Percentiles rank a stretch among this genome's conserved stretches.
phyloP scores from a whole-genome alignment of 1,140 invertebrate species.

The Drosophila obscura region DNA sequence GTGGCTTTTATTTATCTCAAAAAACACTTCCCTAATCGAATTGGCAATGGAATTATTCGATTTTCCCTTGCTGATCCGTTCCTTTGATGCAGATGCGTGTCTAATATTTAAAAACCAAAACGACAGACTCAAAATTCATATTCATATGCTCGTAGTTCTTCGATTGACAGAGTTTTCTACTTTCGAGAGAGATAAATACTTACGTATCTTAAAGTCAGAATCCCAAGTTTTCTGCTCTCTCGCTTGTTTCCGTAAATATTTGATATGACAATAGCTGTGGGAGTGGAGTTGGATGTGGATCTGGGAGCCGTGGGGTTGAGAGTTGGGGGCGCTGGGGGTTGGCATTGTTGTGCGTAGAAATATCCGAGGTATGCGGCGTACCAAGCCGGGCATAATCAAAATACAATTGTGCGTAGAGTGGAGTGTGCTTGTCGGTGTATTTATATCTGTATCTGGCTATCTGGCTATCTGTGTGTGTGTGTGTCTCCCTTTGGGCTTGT shows the following conservation, averaged over 20 bases:
- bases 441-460: constrained; percentile 1
- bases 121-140: too few relatives aligned
- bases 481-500: constrained; percentile 8
- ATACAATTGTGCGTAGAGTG: constrained; percentile 74
- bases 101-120: too few relatives aligned
- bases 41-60: too few relatives aligned
- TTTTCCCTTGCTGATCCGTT: too few relatives aligned
- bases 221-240: constrained; percentile 13
- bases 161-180: too few relatives aligned
- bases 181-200: too few relatives aligned
- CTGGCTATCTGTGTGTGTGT: constrained; percentile 7
- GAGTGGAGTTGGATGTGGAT: constrained; percentile 14
- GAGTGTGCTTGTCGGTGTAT: constrained; percentile 24
- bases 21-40: too few relatives aligned
- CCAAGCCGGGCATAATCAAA: constrained; percentile 81
- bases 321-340: constrained; percentile 8
- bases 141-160: too few relatives aligned
- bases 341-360: constrained; percentile 81
- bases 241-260: constrained; percentile 75
- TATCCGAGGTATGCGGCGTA: constrained; percentile 78
- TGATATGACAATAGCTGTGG: constrained; percentile 65
- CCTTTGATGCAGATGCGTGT: too few relatives aligned
- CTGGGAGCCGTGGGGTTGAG: constrained; percentile 7
- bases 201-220: constrained; percentile 34
- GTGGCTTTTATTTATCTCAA: too few relatives aligned